Conservation (phyloP, 2,113 vertebrate genomes). For the Etheostoma cragini region DNA sequence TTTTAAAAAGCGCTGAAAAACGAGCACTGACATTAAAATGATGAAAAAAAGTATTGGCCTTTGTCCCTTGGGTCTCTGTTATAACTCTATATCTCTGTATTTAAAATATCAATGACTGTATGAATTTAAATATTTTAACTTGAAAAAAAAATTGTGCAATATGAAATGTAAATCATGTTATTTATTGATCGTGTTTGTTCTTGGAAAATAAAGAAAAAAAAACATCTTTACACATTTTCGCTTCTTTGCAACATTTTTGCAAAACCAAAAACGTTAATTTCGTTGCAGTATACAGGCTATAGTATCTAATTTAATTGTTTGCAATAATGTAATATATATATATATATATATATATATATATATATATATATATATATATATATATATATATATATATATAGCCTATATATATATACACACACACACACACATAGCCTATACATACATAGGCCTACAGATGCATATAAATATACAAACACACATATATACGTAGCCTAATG, state of each 20-base stretch:
- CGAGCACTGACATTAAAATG: constrained; percentile 90
- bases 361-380: no score
- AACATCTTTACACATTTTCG: constrained; percentile 65
- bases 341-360: no score
- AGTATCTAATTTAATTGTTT: background rate
- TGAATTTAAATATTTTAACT: constrained; percentile 99
- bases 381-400: background rate
- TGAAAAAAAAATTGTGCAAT: constrained; percentile 97
- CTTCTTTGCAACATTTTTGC: constrained; percentile 13
- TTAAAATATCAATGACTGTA: constrained; percentile 99
- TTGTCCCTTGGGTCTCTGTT: constrained; percentile 94
- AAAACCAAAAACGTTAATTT: background rate
- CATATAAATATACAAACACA: no score
- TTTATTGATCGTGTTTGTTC: constrained; percentile 99
- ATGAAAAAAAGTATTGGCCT: constrained; percentile 89
- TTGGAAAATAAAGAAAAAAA: constrained; percentile 99
- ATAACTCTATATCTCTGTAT: constrained; percentile 94
- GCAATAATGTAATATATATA: background rate
- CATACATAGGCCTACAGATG: no score
- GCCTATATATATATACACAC: no score
- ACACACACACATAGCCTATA: no score
- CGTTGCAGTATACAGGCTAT: no score
- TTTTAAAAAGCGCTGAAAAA: constrained; percentile 80
- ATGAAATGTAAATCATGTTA: constrained; percentile 99
- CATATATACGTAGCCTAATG: no score